Evolutionary conservation across 2,888 invertebrate genomes (phyloP), one percentile per base, ranked within the genome.

Genomic region (Metellina segmentata): DNA sequence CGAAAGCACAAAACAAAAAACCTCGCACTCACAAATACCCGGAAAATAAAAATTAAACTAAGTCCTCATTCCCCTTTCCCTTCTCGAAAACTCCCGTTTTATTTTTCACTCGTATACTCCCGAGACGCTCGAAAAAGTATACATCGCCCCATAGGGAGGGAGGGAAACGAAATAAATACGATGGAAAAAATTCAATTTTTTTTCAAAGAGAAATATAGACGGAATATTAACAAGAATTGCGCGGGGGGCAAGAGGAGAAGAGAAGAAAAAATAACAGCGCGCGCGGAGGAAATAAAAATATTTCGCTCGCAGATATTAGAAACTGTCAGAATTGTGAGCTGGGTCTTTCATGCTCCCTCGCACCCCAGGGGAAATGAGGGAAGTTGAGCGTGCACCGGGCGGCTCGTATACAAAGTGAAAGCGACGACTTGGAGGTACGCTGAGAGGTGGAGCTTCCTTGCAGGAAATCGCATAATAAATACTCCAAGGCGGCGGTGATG

Each of bases 161-260:
- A 77, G 52, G 49, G 52, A 51, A 77, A 48, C 20, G 52, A 61
- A 19, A 51, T 16, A 51, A 77, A 49, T 11, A n/a, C 48, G n/a
- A 49, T n/a, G 16, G 49, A 77, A 49, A 49, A 61, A 19, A 20
- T 52, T 51, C 78, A 8, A 78, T 78, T 78, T 78, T 49, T 78
- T 52, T 49, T 49, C 61, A 34, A 16, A 19, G 81, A 61, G 81
- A 88, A 81, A 88, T 81, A 88, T 88, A 81, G 88, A 81, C 88
- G 81, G 88, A 88, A 88, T 88, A 88, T 88, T 88, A 88, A 88
- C 88, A 81, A 81, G 88, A 87, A 87, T 87, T 87, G 87, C 87
- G 52, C 51, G 51, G 70, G 81, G 53, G 81, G 48, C 11, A 9
- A 13, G 19, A 52, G n/a, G 51, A 69, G n/a, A 69, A 19, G 82